Evolutionary conservation across 2,113 vertebrate species (phyloP), one percentile per base, ranked within the genome.

Genomic region (Fregetta grallaria): DNA sequence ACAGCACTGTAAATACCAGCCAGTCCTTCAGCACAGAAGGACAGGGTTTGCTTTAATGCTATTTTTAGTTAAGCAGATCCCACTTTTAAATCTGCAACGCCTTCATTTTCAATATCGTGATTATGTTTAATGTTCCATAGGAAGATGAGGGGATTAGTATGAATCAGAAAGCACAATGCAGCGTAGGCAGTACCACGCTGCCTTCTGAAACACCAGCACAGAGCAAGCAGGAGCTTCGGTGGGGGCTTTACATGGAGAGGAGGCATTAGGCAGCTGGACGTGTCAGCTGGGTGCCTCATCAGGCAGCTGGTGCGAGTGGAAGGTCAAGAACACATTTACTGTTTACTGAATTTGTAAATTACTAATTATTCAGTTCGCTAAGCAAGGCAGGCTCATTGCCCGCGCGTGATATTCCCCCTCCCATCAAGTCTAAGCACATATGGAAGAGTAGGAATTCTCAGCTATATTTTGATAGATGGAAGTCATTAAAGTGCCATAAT

Each of bases 11-110:
- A 97, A 96, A 96, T 97, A 96, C 94, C 96, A 97, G 77, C 94
- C 86, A 96, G 95, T 86, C 92, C 96, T 96, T 94, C 94, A 96
- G 96, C 93, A 92, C 95, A 96, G 91, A 97, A 96, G 95, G 97
- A 92, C 97, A 94, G 74, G 77, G 92, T 95, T 96, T 95, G 94
- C 94, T 95, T 91, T 85, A 97, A 91, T 62, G 94, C 96, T 97
- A 97, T 97, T 97, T 97, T 97, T 97, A 97, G 96, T 76, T 94
- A 91, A 96, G 94, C 95, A 97, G 94, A 95, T 96, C 94, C 97
- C 91, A 94, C 95, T 95, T 97, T 85, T 97, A 97, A 97, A 97
- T 97, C 91, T 96, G 96, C 94, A 97, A 96, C 13, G 86, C 97
- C 96, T 97, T 95, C 92, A 75, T 95, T 97, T 97, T 96, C 97